These are phyloP conservation scores for Apis florea DNA, from an alignment of 1,140 invertebrate species.

Conservation along the genomic window DNA sequence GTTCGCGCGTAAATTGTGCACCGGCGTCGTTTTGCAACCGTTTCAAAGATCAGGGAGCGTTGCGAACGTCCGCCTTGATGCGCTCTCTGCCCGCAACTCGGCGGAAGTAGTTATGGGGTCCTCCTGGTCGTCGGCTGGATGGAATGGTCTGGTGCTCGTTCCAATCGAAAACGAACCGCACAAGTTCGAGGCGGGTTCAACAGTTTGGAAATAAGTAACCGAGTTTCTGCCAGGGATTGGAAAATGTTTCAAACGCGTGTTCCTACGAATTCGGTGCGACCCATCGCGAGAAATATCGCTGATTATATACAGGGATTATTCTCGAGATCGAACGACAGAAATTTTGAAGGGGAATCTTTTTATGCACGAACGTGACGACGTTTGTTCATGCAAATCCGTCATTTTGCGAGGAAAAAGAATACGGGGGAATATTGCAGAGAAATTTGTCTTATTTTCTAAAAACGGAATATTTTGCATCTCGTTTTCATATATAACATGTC, in stretches of 20 bases:
- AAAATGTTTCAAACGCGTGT: neutral
- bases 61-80: slow-evolving; percentile 12
- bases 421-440: no score
- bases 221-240: slow-evolving; percentile 9
- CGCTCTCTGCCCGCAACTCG: slow-evolving; percentile 2
- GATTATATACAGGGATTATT: neutral
- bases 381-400: no score
- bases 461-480: no score
- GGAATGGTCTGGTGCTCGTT: slow-evolving; percentile 10
- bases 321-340: no score
- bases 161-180: slow-evolving; percentile 11
- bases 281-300: neutral
- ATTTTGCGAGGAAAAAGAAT: no score
- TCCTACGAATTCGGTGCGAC: no score
- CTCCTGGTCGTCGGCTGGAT: neutral
- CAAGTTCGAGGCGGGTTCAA: neutral
- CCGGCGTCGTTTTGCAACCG: slow-evolving; percentile 10
- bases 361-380: no score
- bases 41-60: neutral
- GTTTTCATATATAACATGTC: no score
- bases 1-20: slow-evolving; percentile 13
- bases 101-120: slow-evolving; percentile 21
- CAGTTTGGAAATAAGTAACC: slow-evolving; percentile 36
- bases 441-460: no score
- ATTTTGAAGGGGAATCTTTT: neutral